Percentiles rank a stretch among this genome's conserved stretches.
Evolutionary conservation across 1,140 invertebrate genomes (phyloP).

Genomic region (Aphis craccivora): DNA sequence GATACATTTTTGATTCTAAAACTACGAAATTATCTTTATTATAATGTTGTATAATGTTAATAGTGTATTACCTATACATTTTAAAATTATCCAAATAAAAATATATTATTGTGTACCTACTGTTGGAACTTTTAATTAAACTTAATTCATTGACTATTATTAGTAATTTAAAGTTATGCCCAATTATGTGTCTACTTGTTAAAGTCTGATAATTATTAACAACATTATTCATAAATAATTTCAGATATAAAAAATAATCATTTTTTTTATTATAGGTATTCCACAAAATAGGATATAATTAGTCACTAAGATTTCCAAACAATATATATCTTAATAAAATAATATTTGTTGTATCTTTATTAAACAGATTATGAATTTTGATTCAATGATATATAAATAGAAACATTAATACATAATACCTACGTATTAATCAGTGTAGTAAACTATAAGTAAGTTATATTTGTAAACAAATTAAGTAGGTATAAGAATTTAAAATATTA

Average conservation of each 20-base stretch:
- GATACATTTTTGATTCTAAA: not conserved
- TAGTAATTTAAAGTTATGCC: too few relatives aligned
- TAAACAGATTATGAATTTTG: not conserved
- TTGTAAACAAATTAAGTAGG: not conserved
- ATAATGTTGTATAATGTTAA: too few relatives aligned
- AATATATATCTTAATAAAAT: not conserved
- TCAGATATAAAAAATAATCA: not conserved
- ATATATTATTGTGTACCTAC: too few relatives aligned
- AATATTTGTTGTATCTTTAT: not conserved
- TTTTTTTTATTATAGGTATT: not conserved
- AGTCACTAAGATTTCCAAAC: not conserved
- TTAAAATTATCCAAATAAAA: too few relatives aligned
- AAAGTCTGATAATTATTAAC: not conserved
- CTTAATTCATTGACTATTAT: too few relatives aligned
- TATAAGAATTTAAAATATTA: not conserved
- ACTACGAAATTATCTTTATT: not conserved
- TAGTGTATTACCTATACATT: too few relatives aligned
- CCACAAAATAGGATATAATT: not conserved
- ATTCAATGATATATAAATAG: not conserved
- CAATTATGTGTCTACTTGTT: not conserved
- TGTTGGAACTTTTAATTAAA: too few relatives aligned
- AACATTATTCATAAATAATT: not conserved
- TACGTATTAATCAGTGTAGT: not conserved
- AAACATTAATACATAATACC: not conserved
- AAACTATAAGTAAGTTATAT: not conserved